These are phyloP conservation scores for Biston betularia DNA, from an alignment of 2,888 invertebrate genomes.

Conservation along the genomic window DNA sequence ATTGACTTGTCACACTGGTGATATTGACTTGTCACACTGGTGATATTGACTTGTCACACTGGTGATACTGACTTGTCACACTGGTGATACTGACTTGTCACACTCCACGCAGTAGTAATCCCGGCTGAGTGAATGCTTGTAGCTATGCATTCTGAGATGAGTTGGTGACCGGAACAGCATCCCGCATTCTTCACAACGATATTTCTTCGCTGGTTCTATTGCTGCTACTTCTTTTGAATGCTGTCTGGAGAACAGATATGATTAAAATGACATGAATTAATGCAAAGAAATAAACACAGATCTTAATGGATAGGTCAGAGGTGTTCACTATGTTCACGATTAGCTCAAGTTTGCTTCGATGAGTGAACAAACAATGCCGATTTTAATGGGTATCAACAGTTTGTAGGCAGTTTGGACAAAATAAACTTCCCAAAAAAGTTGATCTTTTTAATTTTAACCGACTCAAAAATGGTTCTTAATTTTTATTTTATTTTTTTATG, in stretches of 20 bases:
- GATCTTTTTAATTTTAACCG: too few species aligned
- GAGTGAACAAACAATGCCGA: too few species aligned
- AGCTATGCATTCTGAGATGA: constrained; percentile 60
- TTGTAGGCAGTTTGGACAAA: too few species aligned
- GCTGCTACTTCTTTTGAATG: constrained; percentile 60
- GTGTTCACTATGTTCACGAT: too few species aligned
- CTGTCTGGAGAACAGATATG: constrained; percentile 44
- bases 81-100: constrained; percentile 46
- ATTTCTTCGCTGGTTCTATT: constrained; percentile 44
- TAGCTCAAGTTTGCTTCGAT: too few species aligned
- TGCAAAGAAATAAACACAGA: too few species aligned
- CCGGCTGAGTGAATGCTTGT: constrained; percentile 58
- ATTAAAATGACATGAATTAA: not conserved
- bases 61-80: not conserved
- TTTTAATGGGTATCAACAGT: too few species aligned
- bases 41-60: not conserved
- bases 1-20: constrained; percentile 59
- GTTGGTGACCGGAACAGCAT: constrained; percentile 65
- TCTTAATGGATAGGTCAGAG: too few species aligned
- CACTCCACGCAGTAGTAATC: constrained; percentile 77
- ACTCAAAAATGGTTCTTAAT: too few species aligned
- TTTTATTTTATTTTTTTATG: too few species aligned
- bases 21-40: constrained; percentile 40
- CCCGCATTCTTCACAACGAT: constrained; percentile 65
- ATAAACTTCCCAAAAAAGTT: too few species aligned